These are phyloP conservation scores for Stomatorhinus walkeri DNA, from an alignment of 2,797 vertebrate genomes.

Conservation along the genomic window DNA sequence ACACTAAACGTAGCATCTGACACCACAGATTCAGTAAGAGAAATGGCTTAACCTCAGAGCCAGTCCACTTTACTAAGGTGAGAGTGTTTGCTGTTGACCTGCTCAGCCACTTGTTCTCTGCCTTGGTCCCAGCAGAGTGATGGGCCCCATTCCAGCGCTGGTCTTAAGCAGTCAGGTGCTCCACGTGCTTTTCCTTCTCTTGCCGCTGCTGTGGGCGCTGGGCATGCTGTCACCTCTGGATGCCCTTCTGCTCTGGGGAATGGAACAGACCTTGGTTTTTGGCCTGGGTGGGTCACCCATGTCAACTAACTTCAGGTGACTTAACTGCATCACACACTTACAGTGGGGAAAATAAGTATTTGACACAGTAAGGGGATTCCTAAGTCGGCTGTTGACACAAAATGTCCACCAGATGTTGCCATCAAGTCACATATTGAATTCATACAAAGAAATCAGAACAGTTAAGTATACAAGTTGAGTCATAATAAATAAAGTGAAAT, in stretches of 20 bases:
- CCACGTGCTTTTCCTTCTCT: slow-evolving; percentile 81
- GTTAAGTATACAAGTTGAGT: no score
- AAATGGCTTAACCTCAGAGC: neutral
- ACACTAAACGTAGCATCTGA: neutral
- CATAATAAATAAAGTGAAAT: no score
- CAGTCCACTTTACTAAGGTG: neutral
- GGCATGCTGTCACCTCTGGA: slow-evolving; percentile 87
- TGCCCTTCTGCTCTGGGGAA: slow-evolving; percentile 86
- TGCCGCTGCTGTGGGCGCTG: slow-evolving; percentile 90
- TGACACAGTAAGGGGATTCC: no score
- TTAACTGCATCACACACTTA: neutral
- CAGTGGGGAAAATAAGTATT: no score
- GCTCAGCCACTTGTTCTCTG: neutral
- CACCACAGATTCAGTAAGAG: neutral
- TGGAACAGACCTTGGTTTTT: slow-evolving; percentile 88
- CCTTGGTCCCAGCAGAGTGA: slow-evolving; percentile 62
- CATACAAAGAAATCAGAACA: no score
- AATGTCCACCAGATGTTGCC: no score
- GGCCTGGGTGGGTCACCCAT: slow-evolving; percentile 89
- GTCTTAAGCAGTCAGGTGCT: slow-evolving; percentile 82
- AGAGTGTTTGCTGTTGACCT: neutral
- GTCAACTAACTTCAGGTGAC: slow-evolving; percentile 85
- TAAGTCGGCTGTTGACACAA: no score
- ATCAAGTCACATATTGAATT: no score
- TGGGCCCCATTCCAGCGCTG: slow-evolving; percentile 67